A percentile compares a stretch with the other conserved stretches of the same genome.
Conservation (phyloP, 2,113 vertebrate genomes). For the Artemisiospiza belli region DNA sequence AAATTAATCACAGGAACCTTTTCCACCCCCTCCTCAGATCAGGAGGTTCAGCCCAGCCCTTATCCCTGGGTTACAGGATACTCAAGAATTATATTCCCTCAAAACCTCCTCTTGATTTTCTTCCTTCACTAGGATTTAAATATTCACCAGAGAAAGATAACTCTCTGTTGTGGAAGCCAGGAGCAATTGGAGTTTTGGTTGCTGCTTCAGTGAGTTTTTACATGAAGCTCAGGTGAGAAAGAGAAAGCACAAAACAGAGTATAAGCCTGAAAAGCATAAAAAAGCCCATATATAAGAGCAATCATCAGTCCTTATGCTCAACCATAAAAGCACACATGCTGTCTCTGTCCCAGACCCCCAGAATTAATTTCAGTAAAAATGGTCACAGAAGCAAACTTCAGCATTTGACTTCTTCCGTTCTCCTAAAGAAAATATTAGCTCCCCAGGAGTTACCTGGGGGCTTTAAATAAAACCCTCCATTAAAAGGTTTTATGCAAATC, state of each 20-base stretch:
- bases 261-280: not conserved
- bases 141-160: not conserved
- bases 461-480: not conserved
- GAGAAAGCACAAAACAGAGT: not conserved
- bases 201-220: not conserved
- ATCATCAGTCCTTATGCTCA: not conserved
- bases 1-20: not conserved
- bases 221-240: not conserved
- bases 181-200: not conserved
- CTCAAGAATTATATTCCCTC: not conserved
- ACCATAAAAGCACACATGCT: not conserved
- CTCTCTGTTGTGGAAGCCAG: not conserved
- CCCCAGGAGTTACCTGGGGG: not conserved
- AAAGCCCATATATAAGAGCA: not conserved
- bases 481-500: constrained; percentile 17
- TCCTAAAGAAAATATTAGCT: not conserved
- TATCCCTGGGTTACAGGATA: not conserved
- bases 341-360: not conserved
- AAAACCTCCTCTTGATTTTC: not conserved
- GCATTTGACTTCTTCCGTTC: not conserved
- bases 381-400: not conserved
- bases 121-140: not conserved
- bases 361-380: not conserved
- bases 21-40: not conserved
- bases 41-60: not conserved